Base-by-base conservation (phyloP, 2,113 vertebrate genomes). In the Paramormyrops kingsleyae region DNA sequence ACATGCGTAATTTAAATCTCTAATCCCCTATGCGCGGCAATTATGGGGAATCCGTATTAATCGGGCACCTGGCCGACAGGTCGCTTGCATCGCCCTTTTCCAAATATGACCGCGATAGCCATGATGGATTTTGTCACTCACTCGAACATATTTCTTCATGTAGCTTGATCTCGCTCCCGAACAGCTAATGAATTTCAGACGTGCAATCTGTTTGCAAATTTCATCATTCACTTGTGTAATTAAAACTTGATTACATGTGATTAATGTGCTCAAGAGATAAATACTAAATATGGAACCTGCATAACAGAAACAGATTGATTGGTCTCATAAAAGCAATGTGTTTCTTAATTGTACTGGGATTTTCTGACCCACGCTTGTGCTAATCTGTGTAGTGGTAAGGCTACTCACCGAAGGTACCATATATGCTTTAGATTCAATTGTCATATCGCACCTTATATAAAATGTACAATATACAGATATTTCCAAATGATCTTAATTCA, bases 231-330 rank as follows among this genome's bases (percentile, higher is more conserved):
- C 44, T 46, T 47, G 39, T 84, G 83, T 84, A 84, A 52, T 87
- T 87, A 87, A 87, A 87, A 31, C 85, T 87, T 87, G 47, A 87
- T 87, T 87, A 52, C 6, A 87, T 52, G 49, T 52, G 44, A 53
- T 87, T 87, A 87, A 52, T 87, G 46, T 35, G 85, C 27, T 87
- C 24, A 87, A 44, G 24, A 47, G 84, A 87, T 87, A 44, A 83
- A 44, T 87, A n/a, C 49, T 53, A 53, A 87, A 87, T 53, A 53
- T 13, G 15, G 13, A 87, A 56, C 31, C 47, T 19, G n/a, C 10
- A 1, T 17, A 87, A 53, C 74, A 17, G 12, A 35, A 87, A 52
- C n/a, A 53, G 50, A 50, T 46, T 52, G 24, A 53, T 87, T 87
- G 0, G 10, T 21, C 85, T 31, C 50, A 56, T 84, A 27, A 84